Conservation (phyloP, 2,797 vertebrate species). For the Enteromius mattozi region DNA sequence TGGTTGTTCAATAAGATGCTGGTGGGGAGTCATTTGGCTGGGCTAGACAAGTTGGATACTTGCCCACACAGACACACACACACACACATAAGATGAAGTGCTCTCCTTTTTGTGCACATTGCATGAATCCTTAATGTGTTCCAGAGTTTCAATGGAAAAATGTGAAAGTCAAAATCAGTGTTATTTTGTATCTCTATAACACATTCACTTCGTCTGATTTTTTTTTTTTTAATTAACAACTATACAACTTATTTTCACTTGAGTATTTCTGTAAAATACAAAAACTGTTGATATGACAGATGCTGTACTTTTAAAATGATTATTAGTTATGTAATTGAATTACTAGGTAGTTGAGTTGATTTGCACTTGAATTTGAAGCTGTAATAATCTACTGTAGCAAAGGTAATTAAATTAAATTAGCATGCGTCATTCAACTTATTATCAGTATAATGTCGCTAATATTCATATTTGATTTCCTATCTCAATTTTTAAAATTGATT, state of each 20-base stretch:
- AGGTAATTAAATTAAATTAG: conserved; percentile 12
- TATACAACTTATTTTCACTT: neutral
- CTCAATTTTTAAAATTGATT: neutral
- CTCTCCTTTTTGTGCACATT: conserved; percentile 50
- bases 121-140: conserved; percentile 61
- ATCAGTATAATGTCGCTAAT: neutral
- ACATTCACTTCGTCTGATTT: neutral
- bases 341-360: neutral
- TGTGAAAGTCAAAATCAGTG: conserved; percentile 1
- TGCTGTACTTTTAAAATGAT: neutral
- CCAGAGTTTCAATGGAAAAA: conserved; percentile 40
- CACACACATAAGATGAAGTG: conserved; percentile 27
- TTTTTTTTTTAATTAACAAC: neutral
- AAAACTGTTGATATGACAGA: neutral
- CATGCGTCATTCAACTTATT: neutral
- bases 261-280: neutral
- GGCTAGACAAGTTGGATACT: conserved; percentile 52
- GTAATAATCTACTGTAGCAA: neutral
- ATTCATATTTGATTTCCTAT: neutral
- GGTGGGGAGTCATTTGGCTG: conserved; percentile 56
- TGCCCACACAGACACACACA: conserved; percentile 41
- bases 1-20: conserved; percentile 61
- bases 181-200: neutral
- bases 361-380: neutral
- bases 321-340: neutral